Base-by-base conservation (phyloP, 2,113 vertebrate genomes). In the Ibidorhyncha struthersii region DNA sequence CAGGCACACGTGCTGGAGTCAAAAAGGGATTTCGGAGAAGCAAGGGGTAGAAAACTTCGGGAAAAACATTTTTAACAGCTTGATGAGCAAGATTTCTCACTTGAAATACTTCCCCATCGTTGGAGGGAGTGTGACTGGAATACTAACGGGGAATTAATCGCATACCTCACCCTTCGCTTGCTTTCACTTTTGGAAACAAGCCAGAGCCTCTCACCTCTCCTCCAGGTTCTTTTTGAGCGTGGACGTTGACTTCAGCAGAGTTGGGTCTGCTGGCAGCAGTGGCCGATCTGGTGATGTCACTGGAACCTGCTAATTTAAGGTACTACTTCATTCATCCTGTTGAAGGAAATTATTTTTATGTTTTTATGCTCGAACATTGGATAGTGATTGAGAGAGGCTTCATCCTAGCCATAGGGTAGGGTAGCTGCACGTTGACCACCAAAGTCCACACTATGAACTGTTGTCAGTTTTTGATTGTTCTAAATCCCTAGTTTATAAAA, bases 101-200 rank as follows among this genome's bases (percentile, higher is more conserved):
- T 90, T 84, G 73, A 84, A 90, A 78, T 56, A 66, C 32, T 70
- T 89, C 23, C 45, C 49, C 72, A 21, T 55, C 81, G 72, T 83
- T 52, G 70, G 92, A 90, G 73, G 66, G 83, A 58, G 70, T 50
- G 34, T 71, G 93, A 73, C 34, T 26, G 85, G 65, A 96, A 93
- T 91, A 47, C 53, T 89, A 73, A 83, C 52, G 45, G 32, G 2
- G 20, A 91, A 69, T 95, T 93, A 87, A 91, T 89, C 71, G 58
- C 49, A 52, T 19, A 62, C 63, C 29, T 91, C 49, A 40, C n/a
- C 58, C 58, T 76, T 45, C 12, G 6, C 72, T 91, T 86, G 36
- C 56, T 67, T 82, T 58, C 58, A 23, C 38, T 76, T 62, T 40
- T 95, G 90, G 84, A 86, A 91, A 34, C 21, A 67, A 89, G 92